These are phyloP conservation scores for Scotopteryx bipunctaria DNA, from an alignment of 2,888 invertebrate species.

Conservation along the genomic window DNA sequence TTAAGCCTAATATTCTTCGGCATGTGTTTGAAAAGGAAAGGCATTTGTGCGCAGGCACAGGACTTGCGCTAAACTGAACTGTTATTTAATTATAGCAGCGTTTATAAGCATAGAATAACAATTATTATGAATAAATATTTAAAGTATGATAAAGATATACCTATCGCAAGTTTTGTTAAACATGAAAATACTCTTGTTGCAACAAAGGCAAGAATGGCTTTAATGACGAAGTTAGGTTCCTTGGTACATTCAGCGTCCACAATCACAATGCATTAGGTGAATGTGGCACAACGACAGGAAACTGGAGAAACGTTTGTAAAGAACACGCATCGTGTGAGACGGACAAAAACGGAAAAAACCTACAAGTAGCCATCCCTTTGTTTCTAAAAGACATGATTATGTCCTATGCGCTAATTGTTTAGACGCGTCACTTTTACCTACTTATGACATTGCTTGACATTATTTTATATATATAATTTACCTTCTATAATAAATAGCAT, in stretches of 20 bases:
- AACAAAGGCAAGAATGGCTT: conserved; percentile 8
- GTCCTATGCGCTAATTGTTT: conserved; percentile 53
- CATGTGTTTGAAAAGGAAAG: conserved; percentile 43
- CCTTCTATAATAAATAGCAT: no score
- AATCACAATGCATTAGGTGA: conserved; percentile 52
- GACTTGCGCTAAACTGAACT: conserved; percentile 56
- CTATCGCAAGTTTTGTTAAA: not conserved
- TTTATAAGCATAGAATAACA: conserved; percentile 11
- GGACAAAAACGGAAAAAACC: conserved; percentile 58
- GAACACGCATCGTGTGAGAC: conserved; percentile 53
- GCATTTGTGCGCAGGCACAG: conserved; percentile 46
- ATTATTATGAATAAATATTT: no score
- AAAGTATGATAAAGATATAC: no score
- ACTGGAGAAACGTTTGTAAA: conserved; percentile 58
- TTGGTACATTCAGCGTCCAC: conserved; percentile 38
- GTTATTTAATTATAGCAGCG: conserved; percentile 42
- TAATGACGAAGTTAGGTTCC: conserved; percentile 21
- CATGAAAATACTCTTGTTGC: not conserved
- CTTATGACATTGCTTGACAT: not conserved
- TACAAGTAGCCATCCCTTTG: conserved; percentile 65
- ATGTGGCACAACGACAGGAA: conserved; percentile 61
- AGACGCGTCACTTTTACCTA: not conserved
- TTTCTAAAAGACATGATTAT: conserved; percentile 55
- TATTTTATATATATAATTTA: no score
- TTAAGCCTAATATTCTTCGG: conserved; percentile 54